Base-by-base conservation (phyloP, 2,888 invertebrate genomes). In the Diarsia dahlii region DNA sequence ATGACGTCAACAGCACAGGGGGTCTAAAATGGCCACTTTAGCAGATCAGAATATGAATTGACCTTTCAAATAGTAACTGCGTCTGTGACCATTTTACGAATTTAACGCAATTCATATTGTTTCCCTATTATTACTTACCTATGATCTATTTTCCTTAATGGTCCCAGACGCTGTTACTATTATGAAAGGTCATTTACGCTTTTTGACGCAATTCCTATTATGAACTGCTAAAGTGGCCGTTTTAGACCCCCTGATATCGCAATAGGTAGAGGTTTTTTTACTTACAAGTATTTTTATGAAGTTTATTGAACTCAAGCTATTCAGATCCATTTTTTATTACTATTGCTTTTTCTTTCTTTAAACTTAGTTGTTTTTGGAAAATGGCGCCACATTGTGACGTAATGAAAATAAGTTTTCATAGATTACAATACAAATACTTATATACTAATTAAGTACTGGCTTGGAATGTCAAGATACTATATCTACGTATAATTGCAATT, bases 381-480 rank as follows among this genome's bases (percentile, higher is more conserved):
- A 9, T 2, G n/a, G 28, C 13, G 45, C 54, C 50, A 58, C n/a
- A 46, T 12, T 70, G 46, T 73, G n/a, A 64, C 71, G 54, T 54
- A 23, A 60, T 50, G 13, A 62, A 73, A 39, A 8, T 69, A 63
- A 10, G 6, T 63, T 56, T 52, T 64, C 18, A 50, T 65, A 12
- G 20, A 58, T 67, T 69, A 60, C 6, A 63, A 48, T 54, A 60
- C 2, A 63, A 52, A 78, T 71, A 66, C 80, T 84, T 85, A 90
- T 80, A 84, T 48, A 75, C 90, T 94, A 95, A 90, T 95, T 95
- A 95, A 95, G 95, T 95, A 95, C 95, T 92, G 92, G 89, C 84
- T 87, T 92, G 93, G 93, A 95, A 94, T 94, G 93, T 90, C 80
- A 76, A 83, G 46, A 71, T 77, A 74, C 58, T 80, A 75, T 56